Conservation (phyloP, 2,113 vertebrate genomes). For the Callospermophilus lateralis region DNA sequence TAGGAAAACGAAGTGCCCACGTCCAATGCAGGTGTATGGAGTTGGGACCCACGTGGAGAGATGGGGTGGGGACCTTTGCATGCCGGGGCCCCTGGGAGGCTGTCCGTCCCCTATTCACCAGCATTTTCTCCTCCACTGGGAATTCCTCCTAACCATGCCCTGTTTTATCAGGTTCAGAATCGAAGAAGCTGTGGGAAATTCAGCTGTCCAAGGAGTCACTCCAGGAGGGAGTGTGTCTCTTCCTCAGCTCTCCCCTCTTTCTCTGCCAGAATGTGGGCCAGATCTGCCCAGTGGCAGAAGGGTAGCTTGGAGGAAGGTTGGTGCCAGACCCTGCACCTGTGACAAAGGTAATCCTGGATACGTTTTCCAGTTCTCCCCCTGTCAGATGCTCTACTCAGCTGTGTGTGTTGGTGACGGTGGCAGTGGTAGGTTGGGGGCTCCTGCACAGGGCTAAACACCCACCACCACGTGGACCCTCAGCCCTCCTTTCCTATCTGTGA, state of each 20-base stretch:
- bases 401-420: too few species aligned
- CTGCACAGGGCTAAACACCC: too few species aligned
- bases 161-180: background rate
- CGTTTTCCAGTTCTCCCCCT: too few species aligned
- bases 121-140: background rate
- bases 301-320: background rate
- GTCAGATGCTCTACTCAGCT: too few species aligned
- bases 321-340: background rate
- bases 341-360: background rate
- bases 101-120: background rate
- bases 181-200: background rate
- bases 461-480: too few species aligned
- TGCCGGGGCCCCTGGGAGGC: rapidly evolving
- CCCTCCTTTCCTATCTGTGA: too few species aligned
- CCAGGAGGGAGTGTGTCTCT: too few species aligned
- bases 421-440: too few species aligned
- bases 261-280: background rate
- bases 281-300: background rate
- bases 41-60: background rate
- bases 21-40: background rate
- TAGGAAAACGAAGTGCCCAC: background rate
- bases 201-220: background rate
- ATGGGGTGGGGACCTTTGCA: background rate
- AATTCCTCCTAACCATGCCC: background rate
- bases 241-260: rapidly evolving